Conservation (phyloP, 2,113 vertebrate genomes). For the Oplegnathus fasciatus region DNA sequence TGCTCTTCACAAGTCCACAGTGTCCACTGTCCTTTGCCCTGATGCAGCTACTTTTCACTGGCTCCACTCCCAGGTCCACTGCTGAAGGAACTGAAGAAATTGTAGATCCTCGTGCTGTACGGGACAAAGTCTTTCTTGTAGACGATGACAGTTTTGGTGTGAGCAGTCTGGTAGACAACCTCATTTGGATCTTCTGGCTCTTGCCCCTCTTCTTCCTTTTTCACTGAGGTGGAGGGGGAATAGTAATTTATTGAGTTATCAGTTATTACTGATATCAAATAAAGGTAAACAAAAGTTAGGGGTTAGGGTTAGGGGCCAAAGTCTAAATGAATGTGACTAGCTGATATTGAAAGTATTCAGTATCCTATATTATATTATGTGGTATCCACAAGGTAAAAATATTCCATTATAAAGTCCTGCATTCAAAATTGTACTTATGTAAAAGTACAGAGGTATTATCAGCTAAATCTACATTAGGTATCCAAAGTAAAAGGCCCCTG, state of each 20-base stretch:
- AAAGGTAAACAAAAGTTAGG: too few relatives aligned
- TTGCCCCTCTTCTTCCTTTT: constrained; percentile 23
- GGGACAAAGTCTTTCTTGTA: constrained; percentile 82
- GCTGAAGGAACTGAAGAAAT: constrained; percentile 60
- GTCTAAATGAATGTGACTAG: too few relatives aligned
- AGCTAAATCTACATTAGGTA: neutral
- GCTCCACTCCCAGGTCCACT: constrained; percentile 28
- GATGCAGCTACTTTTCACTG: constrained; percentile 36
- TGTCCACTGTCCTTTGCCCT: neutral
- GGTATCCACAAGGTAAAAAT: neutral
- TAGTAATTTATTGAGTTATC: neutral
- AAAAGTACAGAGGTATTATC: neutral
- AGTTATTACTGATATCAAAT: neutral
- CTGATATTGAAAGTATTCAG: too few relatives aligned
- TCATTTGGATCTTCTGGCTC: constrained; percentile 30
- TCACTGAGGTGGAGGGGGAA: neutral
- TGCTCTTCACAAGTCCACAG: neutral
- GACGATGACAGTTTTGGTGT: constrained; percentile 45
- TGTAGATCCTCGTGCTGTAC: constrained; percentile 67
- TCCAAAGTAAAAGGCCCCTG: neutral
- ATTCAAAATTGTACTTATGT: neutral
- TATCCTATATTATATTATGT: too few relatives aligned
- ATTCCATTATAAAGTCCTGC: neutral
- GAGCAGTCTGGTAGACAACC: neutral
- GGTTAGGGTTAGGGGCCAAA: too few relatives aligned